Percentiles rank a stretch among this genome's conserved stretches.
These are phyloP conservation scores for Hipposideros armiger DNA, from an alignment of 2,113 vertebrate species.

Conservation along the genomic window DNA sequence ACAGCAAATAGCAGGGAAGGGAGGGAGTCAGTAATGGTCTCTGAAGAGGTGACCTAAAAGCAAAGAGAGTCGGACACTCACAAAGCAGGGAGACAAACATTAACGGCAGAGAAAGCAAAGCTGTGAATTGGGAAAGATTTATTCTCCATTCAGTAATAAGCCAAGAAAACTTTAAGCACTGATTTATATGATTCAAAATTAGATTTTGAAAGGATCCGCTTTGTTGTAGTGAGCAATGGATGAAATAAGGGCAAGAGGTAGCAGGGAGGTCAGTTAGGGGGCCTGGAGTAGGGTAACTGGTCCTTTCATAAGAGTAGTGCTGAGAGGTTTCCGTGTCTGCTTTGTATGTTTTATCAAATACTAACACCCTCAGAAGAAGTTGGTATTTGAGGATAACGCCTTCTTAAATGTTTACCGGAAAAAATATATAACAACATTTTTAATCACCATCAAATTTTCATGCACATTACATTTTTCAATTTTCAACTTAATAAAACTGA, in stretches of 20 bases:
- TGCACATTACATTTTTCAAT: neutral
- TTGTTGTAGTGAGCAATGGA: neutral
- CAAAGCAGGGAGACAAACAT: neutral
- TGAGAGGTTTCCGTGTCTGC: neutral
- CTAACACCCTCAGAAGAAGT: neutral
- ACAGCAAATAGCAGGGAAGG: neutral
- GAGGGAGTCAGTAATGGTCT: neutral
- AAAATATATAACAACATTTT: neutral
- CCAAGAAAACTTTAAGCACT: neutral
- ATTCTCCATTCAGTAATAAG: neutral
- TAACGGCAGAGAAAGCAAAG: neutral
- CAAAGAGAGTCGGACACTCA: neutral
- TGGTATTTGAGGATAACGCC: neutral
- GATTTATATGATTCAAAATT: neutral
- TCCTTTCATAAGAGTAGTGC: neutral
- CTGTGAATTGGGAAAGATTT: neutral
- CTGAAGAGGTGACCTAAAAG: neutral
- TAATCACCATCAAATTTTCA: neutral
- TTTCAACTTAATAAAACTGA: constrained; percentile 23
- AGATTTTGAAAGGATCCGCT: neutral
- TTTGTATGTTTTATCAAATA: neutral
- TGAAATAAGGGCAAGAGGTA: neutral
- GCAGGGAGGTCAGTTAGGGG: neutral
- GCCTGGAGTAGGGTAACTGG: neutral
- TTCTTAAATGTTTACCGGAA: neutral